These are phyloP conservation scores for Menidia beryllina DNA, from an alignment of 2,113 vertebrate genomes.

Conservation along the genomic window DNA sequence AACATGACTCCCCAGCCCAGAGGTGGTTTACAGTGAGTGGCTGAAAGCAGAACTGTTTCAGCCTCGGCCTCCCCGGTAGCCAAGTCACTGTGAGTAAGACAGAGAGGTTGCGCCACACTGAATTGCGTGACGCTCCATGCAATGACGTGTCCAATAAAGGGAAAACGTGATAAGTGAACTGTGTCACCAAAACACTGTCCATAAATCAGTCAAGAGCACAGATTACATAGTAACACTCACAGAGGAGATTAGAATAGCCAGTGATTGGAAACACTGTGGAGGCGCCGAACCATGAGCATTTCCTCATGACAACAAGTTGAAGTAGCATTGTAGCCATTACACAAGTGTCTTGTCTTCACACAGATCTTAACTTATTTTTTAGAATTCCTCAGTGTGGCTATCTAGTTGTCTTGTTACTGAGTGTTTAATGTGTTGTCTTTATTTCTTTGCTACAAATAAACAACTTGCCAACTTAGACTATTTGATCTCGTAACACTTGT, in stretches of 20 bases:
- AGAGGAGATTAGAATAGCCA: background rate
- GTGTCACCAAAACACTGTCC: constrained; percentile 6
- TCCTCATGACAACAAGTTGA: background rate
- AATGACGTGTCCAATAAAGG: background rate
- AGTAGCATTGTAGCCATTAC: background rate
- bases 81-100: constrained; percentile 33
- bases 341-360: too few species aligned
- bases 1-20: background rate
- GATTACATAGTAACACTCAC: too few species aligned
- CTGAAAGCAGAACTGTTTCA: constrained; percentile 26
- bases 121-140: background rate
- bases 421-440: background rate
- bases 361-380: too few species aligned
- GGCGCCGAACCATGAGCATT: background rate
- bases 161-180: background rate
- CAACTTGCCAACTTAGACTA: too few species aligned
- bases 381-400: too few species aligned
- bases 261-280: background rate
- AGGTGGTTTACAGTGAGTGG: background rate
- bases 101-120: constrained; percentile 22
- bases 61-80: background rate
- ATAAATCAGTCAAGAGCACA: background rate
- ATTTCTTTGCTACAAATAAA: too few species aligned
- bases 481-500: background rate
- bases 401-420: too few species aligned